Evolutionary conservation across 2,113 vertebrate genomes (phyloP), one percentile per base, ranked within the genome.

Genomic region (Eira barbara): DNA sequence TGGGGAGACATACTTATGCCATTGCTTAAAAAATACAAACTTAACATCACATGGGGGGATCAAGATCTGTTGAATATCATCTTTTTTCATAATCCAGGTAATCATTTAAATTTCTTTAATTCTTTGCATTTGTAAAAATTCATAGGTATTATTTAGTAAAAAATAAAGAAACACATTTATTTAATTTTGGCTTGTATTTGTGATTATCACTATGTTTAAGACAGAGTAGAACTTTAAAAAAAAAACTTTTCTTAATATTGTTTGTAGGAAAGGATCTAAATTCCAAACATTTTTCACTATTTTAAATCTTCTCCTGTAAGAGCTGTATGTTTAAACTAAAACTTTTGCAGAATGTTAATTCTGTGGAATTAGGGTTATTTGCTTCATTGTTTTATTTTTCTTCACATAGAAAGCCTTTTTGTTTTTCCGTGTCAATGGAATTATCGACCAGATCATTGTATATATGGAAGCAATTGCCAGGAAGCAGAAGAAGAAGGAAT

Each of bases 21-120:
- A 10, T 74, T 99, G 11, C 98, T 99, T 69, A 99, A 99, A 97
- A 99, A 99, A 97, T 99, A 99, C 97, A 99, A 99, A 89, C 98
- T 99, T 67, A 99, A 99, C 97, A 99, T 99, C 96, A 99, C 99
- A 1, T 99, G 99, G 99, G 99, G 99, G 67, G 99, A 99, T 98
- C 99, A 99, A 97, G 99, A 99, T 98, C 99, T 99, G 12, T 97
- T 99, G 93, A 99, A 99, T 98, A 99, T 99, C 15, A 99, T 99
- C 96, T 99, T 99, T 98, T 99, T 99, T 98, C 98, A 99, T 96
- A 99, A 99, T 98, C 99, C 99, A 97, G 99, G 99, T 99, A 99
- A 98, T 95, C 96, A 49, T 7, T 84, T 95, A 84, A 91, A 89
- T 98, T 95, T 21, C 23, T 71, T 95, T 84, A 69, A 42, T 93